These are phyloP conservation scores for Diadegma fenestrale DNA, from an alignment of 2,888 invertebrate genomes.

Conservation along the genomic window DNA sequence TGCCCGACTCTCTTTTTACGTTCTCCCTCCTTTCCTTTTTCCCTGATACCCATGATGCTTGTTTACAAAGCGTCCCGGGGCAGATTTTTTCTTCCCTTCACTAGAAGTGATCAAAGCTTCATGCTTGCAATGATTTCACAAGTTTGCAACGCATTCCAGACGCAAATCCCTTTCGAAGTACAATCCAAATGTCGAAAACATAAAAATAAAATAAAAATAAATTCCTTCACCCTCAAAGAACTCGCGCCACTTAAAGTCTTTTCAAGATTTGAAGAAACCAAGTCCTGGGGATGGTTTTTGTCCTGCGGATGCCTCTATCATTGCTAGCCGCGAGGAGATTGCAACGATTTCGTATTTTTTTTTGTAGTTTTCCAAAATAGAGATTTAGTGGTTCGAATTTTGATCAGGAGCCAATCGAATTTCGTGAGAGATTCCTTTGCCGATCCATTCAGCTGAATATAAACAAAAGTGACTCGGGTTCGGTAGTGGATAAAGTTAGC, in stretches of 20 bases:
- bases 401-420: not conserved
- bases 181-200: not conserved
- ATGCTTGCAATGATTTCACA: constrained; percentile 26
- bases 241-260: constrained; percentile 14
- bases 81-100: constrained; percentile 4
- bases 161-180: constrained; percentile 6
- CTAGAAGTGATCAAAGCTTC: constrained; percentile 3
- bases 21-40: constrained; percentile 9
- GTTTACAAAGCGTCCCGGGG: constrained; percentile 35
- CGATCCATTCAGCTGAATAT: not conserved
- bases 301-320: too few species aligned
- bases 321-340: too few species aligned
- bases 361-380: too few species aligned
- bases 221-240: constrained; percentile 32
- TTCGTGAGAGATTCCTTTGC: not conserved
- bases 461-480: not conserved
- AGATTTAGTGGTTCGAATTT: too few species aligned
- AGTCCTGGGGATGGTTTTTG: not conserved
- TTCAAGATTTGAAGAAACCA: not conserved
- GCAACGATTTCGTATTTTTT: too few species aligned
- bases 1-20: constrained; percentile 50
- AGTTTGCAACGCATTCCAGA: constrained; percentile 4
- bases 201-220: not conserved
- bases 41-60: constrained; percentile 26
- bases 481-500: not conserved